phyloP scores from a whole-genome alignment of 1,140 invertebrate species.

The Apis mellifera region Amel_HAv3.1 CM009931.2:25256001-25256500 shows the following conservation, averaged over 20 bases:
- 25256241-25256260: background rate
- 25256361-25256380: background rate
- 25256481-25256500: background rate
- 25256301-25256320: background rate
- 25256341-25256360: background rate
- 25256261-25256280: too few relatives aligned
- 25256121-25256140: conserved; percentile 1
- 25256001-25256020: conserved; percentile 1
- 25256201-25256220: background rate
- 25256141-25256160: background rate
- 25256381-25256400: background rate
- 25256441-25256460: background rate
- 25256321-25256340: background rate
- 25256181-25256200: background rate
- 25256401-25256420: background rate
- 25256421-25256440: background rate
- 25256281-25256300: background rate
- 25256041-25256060: conserved; percentile 46
- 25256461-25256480: background rate
- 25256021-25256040: conserved; percentile 34
- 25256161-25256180: background rate
- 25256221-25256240: background rate
- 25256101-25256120: background rate
- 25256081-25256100: background rate
- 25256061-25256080: conserved; percentile 34